Evolutionary conservation across 2,888 invertebrate species (phyloP).

Genomic region (Eupithecia tripunctaria): DNA sequence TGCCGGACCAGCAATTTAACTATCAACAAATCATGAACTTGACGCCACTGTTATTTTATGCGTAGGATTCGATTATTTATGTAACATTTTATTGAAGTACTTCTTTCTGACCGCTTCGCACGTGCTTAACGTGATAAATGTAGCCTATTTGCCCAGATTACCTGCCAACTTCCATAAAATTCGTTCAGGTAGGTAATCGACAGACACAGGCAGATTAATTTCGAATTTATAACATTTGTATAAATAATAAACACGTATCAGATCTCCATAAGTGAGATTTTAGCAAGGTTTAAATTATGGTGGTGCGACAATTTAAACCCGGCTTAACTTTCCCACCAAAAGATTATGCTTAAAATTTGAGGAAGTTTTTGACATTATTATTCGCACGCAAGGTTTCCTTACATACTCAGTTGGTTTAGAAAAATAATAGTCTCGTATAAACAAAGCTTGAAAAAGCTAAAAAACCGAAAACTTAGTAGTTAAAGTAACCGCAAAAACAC

Average conservation of each 20-base stretch:
- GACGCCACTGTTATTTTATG: conserved; percentile 8
- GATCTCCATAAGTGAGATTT: neutral
- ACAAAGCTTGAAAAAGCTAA: neutral
- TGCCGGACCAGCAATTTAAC: conserved; percentile 34
- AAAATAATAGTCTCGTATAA: conserved; percentile 7
- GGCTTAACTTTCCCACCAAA: neutral
- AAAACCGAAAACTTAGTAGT: conserved; percentile 17
- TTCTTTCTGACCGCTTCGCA: neutral
- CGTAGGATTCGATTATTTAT: conserved; percentile 3
- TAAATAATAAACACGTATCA: neutral
- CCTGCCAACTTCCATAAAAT: neutral
- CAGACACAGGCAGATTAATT: neutral
- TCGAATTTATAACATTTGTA: neutral
- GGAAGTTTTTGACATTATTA: neutral
- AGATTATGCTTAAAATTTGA: neutral
- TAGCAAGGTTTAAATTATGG: neutral
- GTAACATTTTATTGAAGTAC: neutral
- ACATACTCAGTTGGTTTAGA: neutral
- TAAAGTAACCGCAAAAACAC: conserved; percentile 8
- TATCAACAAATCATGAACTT: conserved; percentile 29
- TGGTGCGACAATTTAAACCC: neutral
- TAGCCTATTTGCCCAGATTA: neutral
- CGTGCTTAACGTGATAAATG: neutral
- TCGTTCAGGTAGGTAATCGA: neutral
- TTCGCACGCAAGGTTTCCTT: neutral